These are phyloP conservation scores for Argyrosomus japonicus DNA, from an alignment of 2,113 vertebrate genomes.

Conservation along the genomic window DNA sequence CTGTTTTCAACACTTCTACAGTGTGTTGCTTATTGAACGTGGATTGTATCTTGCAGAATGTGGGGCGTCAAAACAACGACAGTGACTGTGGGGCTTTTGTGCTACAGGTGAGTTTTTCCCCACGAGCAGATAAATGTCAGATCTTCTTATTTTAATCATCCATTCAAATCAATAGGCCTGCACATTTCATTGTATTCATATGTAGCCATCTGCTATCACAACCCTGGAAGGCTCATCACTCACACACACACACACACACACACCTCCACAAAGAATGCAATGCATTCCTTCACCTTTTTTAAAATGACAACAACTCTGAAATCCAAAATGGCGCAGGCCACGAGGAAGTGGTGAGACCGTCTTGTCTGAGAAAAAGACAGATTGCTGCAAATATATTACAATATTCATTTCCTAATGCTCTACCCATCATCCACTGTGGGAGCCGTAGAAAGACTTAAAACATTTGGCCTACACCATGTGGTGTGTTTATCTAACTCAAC, in stretches of 20 bases:
- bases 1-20: neutral
- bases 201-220: too few relatives aligned
- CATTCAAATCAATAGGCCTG: neutral
- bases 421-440: too few relatives aligned
- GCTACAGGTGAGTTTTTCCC: constrained; percentile 87
- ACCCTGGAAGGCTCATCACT: too few relatives aligned
- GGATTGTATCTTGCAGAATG: constrained; percentile 85
- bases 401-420: too few relatives aligned
- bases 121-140: neutral
- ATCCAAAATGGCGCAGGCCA: too few relatives aligned
- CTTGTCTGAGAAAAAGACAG: too few relatives aligned
- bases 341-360: too few relatives aligned
- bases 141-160: neutral
- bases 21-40: neutral
- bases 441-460: neutral
- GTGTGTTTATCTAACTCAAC: neutral
- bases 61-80: constrained; percentile 94
- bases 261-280: too few relatives aligned
- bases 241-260: too few relatives aligned
- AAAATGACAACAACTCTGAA: too few relatives aligned
- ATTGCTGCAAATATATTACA: too few relatives aligned
- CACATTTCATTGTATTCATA: neutral
- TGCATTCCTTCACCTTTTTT: too few relatives aligned
- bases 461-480: neutral
- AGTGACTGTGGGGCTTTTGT: constrained; percentile 95